phyloP scores from a whole-genome alignment of 2,888 invertebrate species.

The Philaethria dido region DNA sequence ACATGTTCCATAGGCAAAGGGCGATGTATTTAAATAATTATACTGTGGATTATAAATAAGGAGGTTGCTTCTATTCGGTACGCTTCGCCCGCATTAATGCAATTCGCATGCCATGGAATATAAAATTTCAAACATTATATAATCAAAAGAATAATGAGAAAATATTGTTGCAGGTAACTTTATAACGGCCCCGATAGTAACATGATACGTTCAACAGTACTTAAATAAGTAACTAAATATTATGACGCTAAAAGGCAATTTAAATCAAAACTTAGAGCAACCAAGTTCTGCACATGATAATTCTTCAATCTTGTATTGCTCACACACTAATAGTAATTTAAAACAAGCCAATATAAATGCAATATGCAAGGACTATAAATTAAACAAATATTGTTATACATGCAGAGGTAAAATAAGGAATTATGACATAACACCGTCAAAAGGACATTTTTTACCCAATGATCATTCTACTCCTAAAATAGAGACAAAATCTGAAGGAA shows the following conservation, averaged over 20 bases:
- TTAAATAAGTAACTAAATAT: slow-evolving; percentile 42
- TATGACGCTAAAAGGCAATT: slow-evolving; percentile 66
- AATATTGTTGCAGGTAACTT: slow-evolving; percentile 49
- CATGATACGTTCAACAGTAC: slow-evolving; percentile 39
- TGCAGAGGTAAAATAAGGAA: slow-evolving; percentile 77
- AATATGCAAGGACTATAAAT: slow-evolving; percentile 58
- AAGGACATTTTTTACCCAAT: slow-evolving; percentile 62
- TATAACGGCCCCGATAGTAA: slow-evolving; percentile 44
- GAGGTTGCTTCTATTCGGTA: too few species aligned
- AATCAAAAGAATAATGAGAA: background rate
- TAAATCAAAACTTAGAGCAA: slow-evolving; percentile 54
- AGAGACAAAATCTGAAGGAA: slow-evolving; percentile 47
- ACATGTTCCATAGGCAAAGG: too few species aligned
- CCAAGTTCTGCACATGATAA: slow-evolving; percentile 56
- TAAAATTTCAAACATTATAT: background rate
- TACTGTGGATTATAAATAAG: too few species aligned
- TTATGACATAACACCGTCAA: slow-evolving; percentile 67
- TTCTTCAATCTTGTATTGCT: slow-evolving; percentile 68
- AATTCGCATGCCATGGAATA: background rate
- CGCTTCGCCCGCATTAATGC: too few species aligned
- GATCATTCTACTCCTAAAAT: slow-evolving; percentile 73
- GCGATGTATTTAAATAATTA: too few species aligned
- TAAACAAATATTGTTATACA: slow-evolving; percentile 70
- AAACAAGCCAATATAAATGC: slow-evolving; percentile 64
- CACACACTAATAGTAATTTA: slow-evolving; percentile 67